Conservation (phyloP, 2,888 invertebrate genomes). For the Apocheima hispidaria region DNA sequence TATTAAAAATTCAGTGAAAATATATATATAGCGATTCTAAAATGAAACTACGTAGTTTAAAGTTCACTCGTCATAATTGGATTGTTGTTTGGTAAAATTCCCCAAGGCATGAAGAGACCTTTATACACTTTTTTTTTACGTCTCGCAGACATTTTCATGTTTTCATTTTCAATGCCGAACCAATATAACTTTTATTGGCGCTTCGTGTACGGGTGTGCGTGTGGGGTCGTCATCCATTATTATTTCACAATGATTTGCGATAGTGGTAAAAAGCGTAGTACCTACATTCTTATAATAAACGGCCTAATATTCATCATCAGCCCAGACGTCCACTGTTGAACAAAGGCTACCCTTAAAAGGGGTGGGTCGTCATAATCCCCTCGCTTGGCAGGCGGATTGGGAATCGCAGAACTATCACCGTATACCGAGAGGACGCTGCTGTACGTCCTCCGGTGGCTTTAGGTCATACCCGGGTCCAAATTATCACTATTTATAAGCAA, state of each 20-base stretch:
- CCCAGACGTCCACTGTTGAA: too few relatives aligned
- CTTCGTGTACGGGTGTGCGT: constrained; percentile 40
- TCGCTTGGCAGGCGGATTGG: too few relatives aligned
- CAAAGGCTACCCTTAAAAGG: too few relatives aligned
- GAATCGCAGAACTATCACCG: too few relatives aligned
- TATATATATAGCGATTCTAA: neutral
- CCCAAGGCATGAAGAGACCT: constrained; percentile 32
- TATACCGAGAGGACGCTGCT: too few relatives aligned
- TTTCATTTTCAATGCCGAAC: constrained; percentile 41
- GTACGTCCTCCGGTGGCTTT: too few relatives aligned
- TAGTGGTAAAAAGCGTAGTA: constrained; percentile 3
- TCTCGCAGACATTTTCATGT: constrained; percentile 48
- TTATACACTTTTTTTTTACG: too few relatives aligned
- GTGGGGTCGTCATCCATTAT: constrained; percentile 49
- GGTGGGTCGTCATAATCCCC: too few relatives aligned
- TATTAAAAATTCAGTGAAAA: neutral
- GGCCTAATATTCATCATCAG: too few relatives aligned
- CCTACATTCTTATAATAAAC: neutral
- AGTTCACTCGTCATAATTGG: constrained; percentile 15
- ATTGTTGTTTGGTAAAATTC: constrained; percentile 19
- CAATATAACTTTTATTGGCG: constrained; percentile 58
- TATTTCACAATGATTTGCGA: constrained; percentile 11
- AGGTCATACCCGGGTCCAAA: neutral
- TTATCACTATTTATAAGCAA: neutral
- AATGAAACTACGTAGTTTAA: constrained; percentile 5